Percentiles rank a stretch among this genome's conserved stretches.
Conservation (phyloP, 1,140 invertebrate species). For the Sitobion miscanthi region DNA sequence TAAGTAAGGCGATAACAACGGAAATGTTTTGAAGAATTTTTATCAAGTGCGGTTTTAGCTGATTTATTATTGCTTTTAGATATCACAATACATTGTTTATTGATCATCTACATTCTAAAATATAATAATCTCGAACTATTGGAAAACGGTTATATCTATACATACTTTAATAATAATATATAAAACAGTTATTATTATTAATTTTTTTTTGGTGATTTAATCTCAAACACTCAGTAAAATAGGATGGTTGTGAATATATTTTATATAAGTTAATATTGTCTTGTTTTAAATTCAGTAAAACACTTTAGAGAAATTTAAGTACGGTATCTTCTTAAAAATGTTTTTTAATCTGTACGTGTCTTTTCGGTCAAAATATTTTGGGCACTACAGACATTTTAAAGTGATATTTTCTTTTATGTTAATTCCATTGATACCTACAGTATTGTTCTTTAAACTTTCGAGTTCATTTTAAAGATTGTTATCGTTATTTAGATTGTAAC, state of each 20-base stretch:
- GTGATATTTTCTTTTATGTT: background rate
- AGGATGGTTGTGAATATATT: background rate
- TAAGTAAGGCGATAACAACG: background rate
- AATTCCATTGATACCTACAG: background rate
- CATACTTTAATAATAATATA: background rate
- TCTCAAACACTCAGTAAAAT: background rate
- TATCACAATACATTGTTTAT: background rate
- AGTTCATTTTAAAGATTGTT: background rate
- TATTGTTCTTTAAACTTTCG: background rate
- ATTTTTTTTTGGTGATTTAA: background rate
- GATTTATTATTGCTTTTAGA: no score
- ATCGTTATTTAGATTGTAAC: background rate
- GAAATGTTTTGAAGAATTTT: no score
- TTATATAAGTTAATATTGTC: background rate
- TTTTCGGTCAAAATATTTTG: conserved; percentile 15
- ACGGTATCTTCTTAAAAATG: background rate
- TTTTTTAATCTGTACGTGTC: conserved; percentile 24
- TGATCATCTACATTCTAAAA: background rate
- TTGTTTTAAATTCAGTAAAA: background rate
- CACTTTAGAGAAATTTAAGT: background rate
- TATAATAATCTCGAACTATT: background rate
- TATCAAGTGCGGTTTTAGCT: no score
- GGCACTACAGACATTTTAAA: background rate
- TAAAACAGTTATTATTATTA: background rate
- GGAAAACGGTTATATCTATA: background rate